A percentile compares a stretch with the other conserved stretches of the same genome.
These are phyloP conservation scores for Frieseomelitta varia DNA, from an alignment of 1,140 invertebrate species.

Conservation along the genomic window DNA sequence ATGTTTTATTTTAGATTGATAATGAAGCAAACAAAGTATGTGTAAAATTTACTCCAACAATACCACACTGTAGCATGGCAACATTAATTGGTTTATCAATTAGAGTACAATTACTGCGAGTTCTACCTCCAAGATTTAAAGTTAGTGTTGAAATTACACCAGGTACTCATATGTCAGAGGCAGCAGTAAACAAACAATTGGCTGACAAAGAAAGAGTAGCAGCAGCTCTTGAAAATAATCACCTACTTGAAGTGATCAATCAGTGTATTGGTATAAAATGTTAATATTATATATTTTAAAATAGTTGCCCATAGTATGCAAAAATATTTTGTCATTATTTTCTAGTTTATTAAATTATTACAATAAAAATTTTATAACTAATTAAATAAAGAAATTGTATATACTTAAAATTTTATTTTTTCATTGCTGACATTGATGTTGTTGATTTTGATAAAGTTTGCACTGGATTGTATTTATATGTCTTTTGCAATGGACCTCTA, in stretches of 20 bases:
- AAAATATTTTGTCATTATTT: neutral
- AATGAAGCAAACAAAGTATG: constrained; percentile 88
- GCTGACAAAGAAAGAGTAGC: constrained; percentile 99
- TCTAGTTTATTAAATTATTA: constrained; percentile 19
- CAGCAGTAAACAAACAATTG: constrained; percentile 98
- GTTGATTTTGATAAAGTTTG: constrained; percentile 79
- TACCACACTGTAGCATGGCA: constrained; percentile 99
- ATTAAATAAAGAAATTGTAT: constrained; percentile 1
- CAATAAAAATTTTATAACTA: neutral
- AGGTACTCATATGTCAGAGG: constrained; percentile 95
- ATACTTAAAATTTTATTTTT: constrained; percentile 10
- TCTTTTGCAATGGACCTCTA: constrained; percentile 92
- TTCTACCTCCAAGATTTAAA: constrained; percentile 93
- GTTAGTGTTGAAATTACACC: constrained; percentile 95
- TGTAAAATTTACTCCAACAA: constrained; percentile 97
- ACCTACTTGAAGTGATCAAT: constrained; percentile 96
- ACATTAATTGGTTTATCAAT: constrained; percentile 96
- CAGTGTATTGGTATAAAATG: constrained; percentile 86
- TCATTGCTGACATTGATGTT: neutral
- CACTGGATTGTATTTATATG: constrained; percentile 91
- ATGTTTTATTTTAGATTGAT: constrained; percentile 83
- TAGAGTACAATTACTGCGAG: constrained; percentile 93
- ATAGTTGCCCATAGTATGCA: neutral
- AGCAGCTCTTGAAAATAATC: constrained; percentile 96
- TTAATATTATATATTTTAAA: neutral